Conservation (phyloP, 2,113 vertebrate genomes). For the Taxidea taxus region DNA sequence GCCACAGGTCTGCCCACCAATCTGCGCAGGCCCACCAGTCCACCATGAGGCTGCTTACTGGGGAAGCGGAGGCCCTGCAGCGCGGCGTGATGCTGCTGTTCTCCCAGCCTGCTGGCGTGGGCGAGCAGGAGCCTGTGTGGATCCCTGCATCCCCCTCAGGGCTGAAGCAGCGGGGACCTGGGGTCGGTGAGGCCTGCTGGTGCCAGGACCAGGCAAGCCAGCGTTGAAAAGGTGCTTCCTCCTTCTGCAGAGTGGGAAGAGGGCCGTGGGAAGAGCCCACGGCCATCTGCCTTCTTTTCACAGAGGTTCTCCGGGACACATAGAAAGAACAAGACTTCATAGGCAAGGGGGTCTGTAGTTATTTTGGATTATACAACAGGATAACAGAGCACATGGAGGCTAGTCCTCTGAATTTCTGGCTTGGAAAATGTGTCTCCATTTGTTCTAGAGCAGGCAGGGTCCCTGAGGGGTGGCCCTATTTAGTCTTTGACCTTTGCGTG, state of each 20-base stretch:
- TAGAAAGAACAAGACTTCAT: background rate
- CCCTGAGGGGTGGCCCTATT: background rate
- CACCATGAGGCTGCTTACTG: background rate
- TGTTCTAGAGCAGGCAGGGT: background rate
- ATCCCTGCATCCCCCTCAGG: background rate
- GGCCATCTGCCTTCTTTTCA: background rate
- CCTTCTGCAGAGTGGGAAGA: background rate
- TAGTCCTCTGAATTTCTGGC: background rate
- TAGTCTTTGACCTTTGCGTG: slow-evolving; percentile 9
- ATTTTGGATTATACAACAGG: background rate
- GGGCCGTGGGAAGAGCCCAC: background rate
- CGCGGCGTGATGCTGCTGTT: rapidly evolving
- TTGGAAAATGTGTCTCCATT: background rate
- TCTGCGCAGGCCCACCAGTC: background rate
- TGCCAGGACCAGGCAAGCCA: background rate
- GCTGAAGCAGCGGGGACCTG: background rate
- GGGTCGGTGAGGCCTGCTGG: background rate
- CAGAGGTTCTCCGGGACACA: background rate
- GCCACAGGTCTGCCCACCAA: background rate
- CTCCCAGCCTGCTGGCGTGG: background rate
- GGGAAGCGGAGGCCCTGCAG: background rate
- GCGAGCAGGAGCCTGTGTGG: background rate
- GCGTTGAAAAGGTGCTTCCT: background rate
- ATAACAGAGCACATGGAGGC: background rate
- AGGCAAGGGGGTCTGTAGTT: background rate